Base-by-base conservation (phyloP, 2,113 vertebrate species). In the Tychaedon coryphoeus region DNA sequence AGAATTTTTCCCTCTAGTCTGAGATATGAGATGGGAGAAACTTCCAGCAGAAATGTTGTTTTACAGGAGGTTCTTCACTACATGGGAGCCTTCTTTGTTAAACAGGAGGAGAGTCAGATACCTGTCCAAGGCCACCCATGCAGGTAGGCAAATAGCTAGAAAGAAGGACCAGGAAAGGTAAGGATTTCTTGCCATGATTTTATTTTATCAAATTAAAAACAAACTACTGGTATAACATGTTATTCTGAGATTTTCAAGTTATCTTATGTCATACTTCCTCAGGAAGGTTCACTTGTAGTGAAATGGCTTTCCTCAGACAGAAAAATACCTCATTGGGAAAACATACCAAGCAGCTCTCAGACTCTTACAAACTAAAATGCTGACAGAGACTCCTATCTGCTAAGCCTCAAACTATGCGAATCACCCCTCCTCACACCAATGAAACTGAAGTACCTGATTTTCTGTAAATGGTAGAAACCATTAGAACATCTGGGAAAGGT, bases 121-220 rank as follows among this genome's bases (percentile, higher is more conserved):
- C 6, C 3, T 23, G 6, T 45, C 31, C 0, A 5, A 78, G 24
- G 9, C 25, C 45, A 48, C 10, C 26, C 2, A 0, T 14, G 34
- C 18, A 61, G 29, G 77, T 29, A 70, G 34, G 14, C 0, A 10
- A 29, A 61, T 26, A 56, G 33, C 16, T 12, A 79, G 34, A 75
- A 74, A 34, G 51, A 60, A 19, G 42, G 28, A 51, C 23, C 24
- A 82, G 29, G 42, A 83, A 53, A 80, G 19, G 42, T 29, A 66
- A 58, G 22, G 15, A 66, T 84, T 77, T 67, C 25, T 64, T 62
- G 15, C 14, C 76, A 40, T 53, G 5, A 20, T 95, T 91, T 71
- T 36, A 43, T 31, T 64, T 88, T 48, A 34, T 66, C 29, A 77
- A 77, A 77, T 15, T 10, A 47, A 62, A 93, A 88, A 73, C 4